A percentile compares a stretch with the other conserved stretches of the same genome.
Conservation (phyloP, 2,797 vertebrate species). For the Macropus fuliginosus region DNA sequence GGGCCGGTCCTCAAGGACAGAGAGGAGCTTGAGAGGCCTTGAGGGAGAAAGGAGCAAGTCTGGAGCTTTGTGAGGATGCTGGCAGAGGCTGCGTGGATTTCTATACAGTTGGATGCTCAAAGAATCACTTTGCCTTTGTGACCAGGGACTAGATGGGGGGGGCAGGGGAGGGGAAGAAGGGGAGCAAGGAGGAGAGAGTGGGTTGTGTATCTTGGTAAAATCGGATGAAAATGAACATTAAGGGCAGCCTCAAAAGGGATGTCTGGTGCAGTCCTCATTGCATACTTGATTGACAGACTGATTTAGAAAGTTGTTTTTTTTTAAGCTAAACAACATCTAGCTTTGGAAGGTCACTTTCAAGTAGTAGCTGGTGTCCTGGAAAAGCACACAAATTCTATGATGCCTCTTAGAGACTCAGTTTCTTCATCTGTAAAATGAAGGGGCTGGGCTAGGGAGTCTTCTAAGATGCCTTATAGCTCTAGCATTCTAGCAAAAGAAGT, state of each 20-base stretch:
- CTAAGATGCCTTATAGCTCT: not conserved
- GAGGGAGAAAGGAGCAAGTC: not conserved
- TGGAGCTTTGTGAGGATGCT: not conserved
- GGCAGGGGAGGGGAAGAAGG: not conserved
- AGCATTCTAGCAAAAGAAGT: not conserved
- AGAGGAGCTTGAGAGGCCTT: not conserved
- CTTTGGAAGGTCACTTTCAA: not conserved
- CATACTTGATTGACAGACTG: not conserved
- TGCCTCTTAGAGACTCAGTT: not conserved
- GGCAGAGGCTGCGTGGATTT: not conserved
- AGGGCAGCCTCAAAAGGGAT: slow-evolving; percentile 2
- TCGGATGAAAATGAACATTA: not conserved
- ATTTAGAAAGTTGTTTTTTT: not conserved
- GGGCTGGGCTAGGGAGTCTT: not conserved
- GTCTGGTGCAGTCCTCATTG: not conserved
- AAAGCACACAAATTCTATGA: not conserved
- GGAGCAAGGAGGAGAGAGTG: not conserved
- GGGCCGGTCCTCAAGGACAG: not conserved
- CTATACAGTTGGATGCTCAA: slow-evolving; percentile 16
- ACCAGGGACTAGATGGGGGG: not conserved
- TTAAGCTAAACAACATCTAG: not conserved
- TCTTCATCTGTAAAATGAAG: not conserved
- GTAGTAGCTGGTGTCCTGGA: not conserved
- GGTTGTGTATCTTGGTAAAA: slow-evolving; percentile 25
- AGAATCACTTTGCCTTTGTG: not conserved